phyloP scores from a whole-genome alignment of 2,797 vertebrate species.

The Poecilia velifera region DNA sequence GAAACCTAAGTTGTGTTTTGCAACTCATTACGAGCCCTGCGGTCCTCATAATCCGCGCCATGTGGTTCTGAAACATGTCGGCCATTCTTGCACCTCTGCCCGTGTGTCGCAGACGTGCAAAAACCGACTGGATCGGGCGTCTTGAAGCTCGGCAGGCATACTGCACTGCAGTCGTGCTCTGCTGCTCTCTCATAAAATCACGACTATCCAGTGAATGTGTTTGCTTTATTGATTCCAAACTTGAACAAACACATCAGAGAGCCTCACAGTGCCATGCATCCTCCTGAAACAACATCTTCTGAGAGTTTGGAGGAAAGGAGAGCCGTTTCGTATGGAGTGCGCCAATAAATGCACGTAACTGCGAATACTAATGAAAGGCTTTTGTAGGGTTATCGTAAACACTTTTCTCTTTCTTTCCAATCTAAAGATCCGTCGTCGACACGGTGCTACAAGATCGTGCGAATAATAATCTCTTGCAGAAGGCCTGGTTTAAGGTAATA shows the following conservation, averaged over 20 bases:
- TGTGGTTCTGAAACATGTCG: constrained; percentile 23
- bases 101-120: constrained; percentile 9
- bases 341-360: not conserved
- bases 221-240: constrained; percentile 52
- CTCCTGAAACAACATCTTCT: constrained; percentile 10
- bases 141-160: constrained; percentile 55
- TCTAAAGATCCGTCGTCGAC: constrained; percentile 6
- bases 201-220: constrained; percentile 31
- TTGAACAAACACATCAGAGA: constrained; percentile 36
- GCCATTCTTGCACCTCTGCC: not conserved
- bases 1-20: not conserved
- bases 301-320: constrained; percentile 3
- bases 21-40: not conserved
- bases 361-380: constrained; percentile 12
- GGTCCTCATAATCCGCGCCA: constrained; percentile 46
- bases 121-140: constrained; percentile 39
- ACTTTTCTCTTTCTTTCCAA: not conserved
- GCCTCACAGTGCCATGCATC: constrained; percentile 11
- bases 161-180: constrained; percentile 60
- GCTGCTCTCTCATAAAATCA: constrained; percentile 52
- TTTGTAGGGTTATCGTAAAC: constrained; percentile 1
- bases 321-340: not conserved
- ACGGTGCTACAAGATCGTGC: not conserved
- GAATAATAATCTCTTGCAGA: not conserved
- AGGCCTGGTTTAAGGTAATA: not conserved